Base-by-base conservation (phyloP, 2,888 invertebrate genomes). In the Arctia plantaginis region DNA sequence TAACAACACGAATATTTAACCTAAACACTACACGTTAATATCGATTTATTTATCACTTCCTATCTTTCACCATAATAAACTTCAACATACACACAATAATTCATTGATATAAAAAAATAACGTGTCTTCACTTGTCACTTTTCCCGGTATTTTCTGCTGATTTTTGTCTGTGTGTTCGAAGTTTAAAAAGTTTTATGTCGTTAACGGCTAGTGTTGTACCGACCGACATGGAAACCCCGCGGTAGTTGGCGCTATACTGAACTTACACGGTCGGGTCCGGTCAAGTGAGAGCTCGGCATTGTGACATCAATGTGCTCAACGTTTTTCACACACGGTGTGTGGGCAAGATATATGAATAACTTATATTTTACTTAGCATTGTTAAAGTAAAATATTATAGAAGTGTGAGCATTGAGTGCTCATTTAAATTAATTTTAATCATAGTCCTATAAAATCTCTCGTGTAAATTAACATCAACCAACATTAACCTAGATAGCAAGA, bases 241-340 rank as follows among this genome's bases (percentile, higher is more conserved):
- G 89, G 91, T 88, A 87, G 94, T 89, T 89, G 88, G 91, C 90
- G 89, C 88, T 85, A 88, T 92, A 94, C 95, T 94, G 90, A 87
- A 85, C 80, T 75, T 84, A 83, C 80, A 76, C 76, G 83, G 88
- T 87, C 89, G 91, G 92, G 93, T 87, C 89, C 91, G 92, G 93
- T 93, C 91, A 91, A 92, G 90, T 89, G 87, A 91, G 92, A 92
- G 91, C 88, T 88, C 35, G 85, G 84, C 85, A 87, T 90, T 91
- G 93, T 94, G 91, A 91, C 92, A 90, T 92, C 89, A 83, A 80
- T 82, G 81, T 81, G 75, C 73, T 78, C 72, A 74, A 80, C 80
- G 90, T 90, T 88, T 92, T 92, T 88, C 89, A 84, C 72, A 81
- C 80, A 73, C 82, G 76, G 72, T 78, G 81, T 82, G 81, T 80